Base-by-base conservation (phyloP, 2,113 vertebrate genomes). In the Rhombomys opimus region DNA sequence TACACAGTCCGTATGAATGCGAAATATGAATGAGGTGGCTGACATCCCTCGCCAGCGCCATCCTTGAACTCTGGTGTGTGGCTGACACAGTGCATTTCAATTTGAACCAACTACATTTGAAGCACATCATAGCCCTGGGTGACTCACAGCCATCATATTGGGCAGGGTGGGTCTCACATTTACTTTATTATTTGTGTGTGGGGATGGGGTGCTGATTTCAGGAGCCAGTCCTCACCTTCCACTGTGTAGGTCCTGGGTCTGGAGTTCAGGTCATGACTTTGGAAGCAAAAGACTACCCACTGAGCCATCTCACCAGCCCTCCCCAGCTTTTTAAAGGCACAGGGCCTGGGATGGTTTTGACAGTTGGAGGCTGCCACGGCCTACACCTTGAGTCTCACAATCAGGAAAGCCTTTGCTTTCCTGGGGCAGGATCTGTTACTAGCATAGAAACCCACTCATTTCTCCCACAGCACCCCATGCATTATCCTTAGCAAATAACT, bases 381-480 rank as follows among this genome's bases (percentile, higher is more conserved):
- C 76, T 35, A 27, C 15, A 25, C 81, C 52, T 72, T 11, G 65
- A 52, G 27, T 35, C 22, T 32, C 25, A 11, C 7, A 1, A 1
- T 32, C 22, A 14, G 35, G 38, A 23, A 75, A 1, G 4, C 30
- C 35, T 61, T 81, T 23, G 12, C 54, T 50, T 46, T 18, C 38
- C 11, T 8, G 0, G 52, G 68, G 22, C 5, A 4, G 46, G 35
- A n/a, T 59, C 38, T 30, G 7, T 70, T 2, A 0, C 20, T 35
- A 1, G 0, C 17, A 2, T 0, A 9, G 61, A 57, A 46, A 14
- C 41, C 54, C 20, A 7, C 20, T 3, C 1, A 0, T 12, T 35
- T 61, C 2, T 38, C 30, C 52, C 17, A 18, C 5, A 65, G n/a
- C 22, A 25, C 46, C n/a, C 27, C 20, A 77, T 27, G 0, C 50